These are phyloP conservation scores for Drosophila truncata DNA, from an alignment of 1,140 invertebrate genomes.

Conservation along the genomic window DNA sequence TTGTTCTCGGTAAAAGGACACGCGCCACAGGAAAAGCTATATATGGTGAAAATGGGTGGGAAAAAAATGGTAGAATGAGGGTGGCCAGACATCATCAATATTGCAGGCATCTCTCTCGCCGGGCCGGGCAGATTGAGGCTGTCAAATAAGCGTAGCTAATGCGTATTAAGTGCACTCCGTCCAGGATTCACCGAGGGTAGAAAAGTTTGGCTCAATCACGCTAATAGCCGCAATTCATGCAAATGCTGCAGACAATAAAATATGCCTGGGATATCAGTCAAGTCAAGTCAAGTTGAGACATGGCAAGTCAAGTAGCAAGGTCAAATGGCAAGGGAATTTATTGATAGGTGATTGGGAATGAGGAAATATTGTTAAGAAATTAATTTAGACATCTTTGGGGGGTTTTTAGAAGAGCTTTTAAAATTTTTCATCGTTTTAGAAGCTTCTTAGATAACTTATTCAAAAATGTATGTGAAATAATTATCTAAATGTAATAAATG, in stretches of 20 bases:
- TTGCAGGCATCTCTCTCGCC: constrained; percentile 49
- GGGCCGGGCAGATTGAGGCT: constrained; percentile 44
- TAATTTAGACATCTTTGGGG: not conserved
- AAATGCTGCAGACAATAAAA: constrained; percentile 68
- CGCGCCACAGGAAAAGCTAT: constrained; percentile 38
- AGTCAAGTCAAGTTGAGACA: constrained; percentile 37
- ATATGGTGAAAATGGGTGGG: constrained; percentile 2
- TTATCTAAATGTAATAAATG: too few species aligned
- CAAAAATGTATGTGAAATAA: too few species aligned
- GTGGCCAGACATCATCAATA: constrained; percentile 73
- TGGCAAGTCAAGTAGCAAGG: constrained; percentile 64
- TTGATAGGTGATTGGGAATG: constrained; percentile 16
- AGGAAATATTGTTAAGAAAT: not conserved
- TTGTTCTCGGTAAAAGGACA: constrained; percentile 62
- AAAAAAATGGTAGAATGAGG: constrained; percentile 12
- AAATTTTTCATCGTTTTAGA: not conserved
- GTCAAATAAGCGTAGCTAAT: constrained; percentile 82
- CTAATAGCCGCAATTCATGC: constrained; percentile 72
- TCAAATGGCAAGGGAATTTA: constrained; percentile 33
- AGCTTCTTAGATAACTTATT: not conserved
- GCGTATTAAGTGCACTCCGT: constrained; percentile 77
- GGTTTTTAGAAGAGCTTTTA: not conserved
- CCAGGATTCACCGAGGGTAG: constrained; percentile 20
- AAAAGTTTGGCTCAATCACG: constrained; percentile 54
- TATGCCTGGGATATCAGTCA: constrained; percentile 61